A percentile compares a stretch with the other conserved stretches of the same genome.
Conservation (phyloP, 2,113 vertebrate species). For the Picathartes gymnocephalus region DNA sequence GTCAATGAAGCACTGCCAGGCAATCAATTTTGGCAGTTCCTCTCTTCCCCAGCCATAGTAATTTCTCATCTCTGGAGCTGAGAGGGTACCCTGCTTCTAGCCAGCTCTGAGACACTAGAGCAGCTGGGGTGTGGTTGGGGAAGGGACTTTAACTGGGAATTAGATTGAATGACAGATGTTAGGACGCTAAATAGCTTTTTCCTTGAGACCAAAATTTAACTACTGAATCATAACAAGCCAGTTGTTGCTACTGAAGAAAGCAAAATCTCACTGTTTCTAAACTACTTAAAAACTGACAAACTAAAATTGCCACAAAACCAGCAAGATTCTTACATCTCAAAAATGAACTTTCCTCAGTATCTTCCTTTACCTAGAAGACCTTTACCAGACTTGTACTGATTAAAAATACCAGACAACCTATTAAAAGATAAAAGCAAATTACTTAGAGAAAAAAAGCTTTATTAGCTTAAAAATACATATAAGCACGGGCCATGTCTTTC, state of each 20-base stretch:
- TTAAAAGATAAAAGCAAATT: not conserved
- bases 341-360: not conserved
- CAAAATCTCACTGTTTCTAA: not conserved
- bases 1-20: not conserved
- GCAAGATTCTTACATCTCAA: not conserved
- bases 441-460: not conserved
- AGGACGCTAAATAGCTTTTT: not conserved
- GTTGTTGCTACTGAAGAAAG: not conserved
- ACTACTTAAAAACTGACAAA: not conserved
- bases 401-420: not conserved
- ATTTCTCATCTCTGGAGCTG: not conserved
- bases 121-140: not conserved
- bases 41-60: not conserved
- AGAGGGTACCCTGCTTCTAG: not conserved
- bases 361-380: not conserved
- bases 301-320: not conserved
- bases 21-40: not conserved
- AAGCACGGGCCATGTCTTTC: not conserved
- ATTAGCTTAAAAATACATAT: not conserved
- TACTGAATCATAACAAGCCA: not conserved
- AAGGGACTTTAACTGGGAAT: not conserved
- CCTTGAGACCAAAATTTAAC: not conserved
- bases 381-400: not conserved
- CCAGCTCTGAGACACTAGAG: not conserved
- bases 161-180: not conserved